phyloP scores from a whole-genome alignment of 2,888 invertebrate genomes.

The Eudemis profundana region DNA sequence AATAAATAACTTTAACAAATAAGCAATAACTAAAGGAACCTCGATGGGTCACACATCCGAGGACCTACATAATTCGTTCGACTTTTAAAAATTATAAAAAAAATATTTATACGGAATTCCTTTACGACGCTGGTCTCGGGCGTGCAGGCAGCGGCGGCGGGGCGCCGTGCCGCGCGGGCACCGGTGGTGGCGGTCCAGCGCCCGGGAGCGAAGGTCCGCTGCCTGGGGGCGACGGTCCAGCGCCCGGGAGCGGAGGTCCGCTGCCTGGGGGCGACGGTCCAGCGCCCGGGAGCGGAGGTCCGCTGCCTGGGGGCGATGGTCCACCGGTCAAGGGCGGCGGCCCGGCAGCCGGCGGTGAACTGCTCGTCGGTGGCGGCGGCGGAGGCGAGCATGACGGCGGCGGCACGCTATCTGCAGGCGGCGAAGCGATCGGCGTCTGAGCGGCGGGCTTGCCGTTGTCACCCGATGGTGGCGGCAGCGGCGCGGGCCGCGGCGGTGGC shows the following conservation, averaged over 20 bases:
- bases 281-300: conserved; percentile 51
- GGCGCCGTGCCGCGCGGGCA: conserved; percentile 85
- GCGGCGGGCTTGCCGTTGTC: conserved; percentile 61
- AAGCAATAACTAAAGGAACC: conserved; percentile 28
- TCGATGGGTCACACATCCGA: conserved; percentile 15
- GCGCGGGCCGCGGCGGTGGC: conserved; percentile 86
- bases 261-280: conserved; percentile 79
- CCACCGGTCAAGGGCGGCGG: conserved; percentile 80
- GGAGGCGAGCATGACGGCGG: conserved; percentile 86
- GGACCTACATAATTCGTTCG: conserved; percentile 34
- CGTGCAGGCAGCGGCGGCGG: conserved; percentile 89
- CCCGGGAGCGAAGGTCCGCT: conserved; percentile 86
- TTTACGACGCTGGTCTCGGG: conserved; percentile 69
- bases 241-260: conserved; percentile 74
- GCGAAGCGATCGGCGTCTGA: conserved; percentile 65
- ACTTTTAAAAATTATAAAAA: conserved; percentile 32
- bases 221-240: conserved; percentile 75
- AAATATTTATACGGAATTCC: conserved; percentile 23
- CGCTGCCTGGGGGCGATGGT: conserved; percentile 87
- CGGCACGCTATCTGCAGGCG: conserved; percentile 85
- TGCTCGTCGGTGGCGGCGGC: conserved; percentile 55
- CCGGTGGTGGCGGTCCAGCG: conserved; percentile 68
- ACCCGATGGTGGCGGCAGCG: conserved; percentile 76
- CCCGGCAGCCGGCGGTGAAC: conserved; percentile 65
- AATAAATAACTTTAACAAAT: conserved; percentile 35